These are phyloP conservation scores for Champsocephalus esox DNA, from an alignment of 2,797 vertebrate species.

Conservation along the genomic window DNA sequence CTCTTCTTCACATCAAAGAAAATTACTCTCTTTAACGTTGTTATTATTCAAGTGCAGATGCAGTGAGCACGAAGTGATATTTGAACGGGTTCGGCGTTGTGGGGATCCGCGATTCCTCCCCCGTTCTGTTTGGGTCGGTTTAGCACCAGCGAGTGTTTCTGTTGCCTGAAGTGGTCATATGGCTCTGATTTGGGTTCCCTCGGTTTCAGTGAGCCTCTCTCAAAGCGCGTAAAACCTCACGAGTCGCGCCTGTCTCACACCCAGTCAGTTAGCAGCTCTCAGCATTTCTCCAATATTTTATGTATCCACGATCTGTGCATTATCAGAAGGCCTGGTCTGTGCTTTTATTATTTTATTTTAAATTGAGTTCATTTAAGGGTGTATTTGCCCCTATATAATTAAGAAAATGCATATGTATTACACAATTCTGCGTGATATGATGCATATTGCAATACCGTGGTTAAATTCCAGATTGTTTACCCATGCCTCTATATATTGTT, in stretches of 20 bases:
- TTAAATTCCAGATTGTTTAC: background rate
- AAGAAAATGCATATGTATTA: constrained; percentile 15
- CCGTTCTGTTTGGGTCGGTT: constrained; percentile 60
- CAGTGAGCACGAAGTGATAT: constrained; percentile 43
- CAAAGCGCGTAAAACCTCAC: constrained; percentile 69
- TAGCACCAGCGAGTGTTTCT: constrained; percentile 66
- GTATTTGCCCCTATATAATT: constrained; percentile 17
- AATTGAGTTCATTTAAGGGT: background rate
- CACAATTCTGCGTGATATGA: constrained; percentile 2
- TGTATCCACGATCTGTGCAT: constrained; percentile 51
- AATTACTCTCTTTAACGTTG: constrained; percentile 61
- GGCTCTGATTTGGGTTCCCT: constrained; percentile 81
- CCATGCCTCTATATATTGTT: background rate
- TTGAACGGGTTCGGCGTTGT: constrained; percentile 34
- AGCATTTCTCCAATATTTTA: constrained; percentile 68
- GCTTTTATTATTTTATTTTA: background rate
- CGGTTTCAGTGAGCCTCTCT: constrained; percentile 67
- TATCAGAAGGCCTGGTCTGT: constrained; percentile 34
- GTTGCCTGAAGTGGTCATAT: constrained; percentile 76
- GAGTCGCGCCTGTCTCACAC: constrained; percentile 72
- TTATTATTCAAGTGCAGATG: constrained; percentile 49
- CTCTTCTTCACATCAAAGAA: constrained; percentile 63
- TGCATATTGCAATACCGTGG: background rate
- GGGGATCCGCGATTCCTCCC: constrained; percentile 28
- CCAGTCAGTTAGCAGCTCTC: constrained; percentile 66